phyloP scores from a whole-genome alignment of 2,888 invertebrate species.

The Oasisia sp. region DNA sequence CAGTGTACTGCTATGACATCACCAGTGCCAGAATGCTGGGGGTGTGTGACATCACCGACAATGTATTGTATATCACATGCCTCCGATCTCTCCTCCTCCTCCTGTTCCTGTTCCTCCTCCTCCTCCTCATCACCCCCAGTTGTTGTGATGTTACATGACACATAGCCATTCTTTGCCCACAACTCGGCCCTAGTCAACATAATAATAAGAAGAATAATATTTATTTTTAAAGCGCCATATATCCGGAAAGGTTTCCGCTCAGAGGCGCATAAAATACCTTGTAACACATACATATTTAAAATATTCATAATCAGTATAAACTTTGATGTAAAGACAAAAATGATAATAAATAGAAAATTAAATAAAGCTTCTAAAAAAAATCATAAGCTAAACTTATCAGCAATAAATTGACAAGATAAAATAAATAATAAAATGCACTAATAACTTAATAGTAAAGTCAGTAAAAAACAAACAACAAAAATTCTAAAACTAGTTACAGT shows the following conservation, averaged over 20 bases:
- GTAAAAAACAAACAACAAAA: too few species aligned
- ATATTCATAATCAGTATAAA: too few species aligned
- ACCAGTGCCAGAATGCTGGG: constrained; percentile 45
- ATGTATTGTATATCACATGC: constrained; percentile 56
- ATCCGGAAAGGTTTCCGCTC: too few species aligned
- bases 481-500: too few species aligned
- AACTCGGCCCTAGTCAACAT: constrained; percentile 49
- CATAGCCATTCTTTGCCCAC: constrained; percentile 56
- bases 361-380: neutral
- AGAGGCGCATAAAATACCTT: too few species aligned
- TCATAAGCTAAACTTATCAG: neutral
- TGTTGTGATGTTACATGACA: constrained; percentile 47
- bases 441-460: neutral
- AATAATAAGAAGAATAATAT: neutral
- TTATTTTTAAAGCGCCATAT: neutral
- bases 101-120: constrained; percentile 36
- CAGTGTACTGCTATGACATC: constrained; percentile 64
- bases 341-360: too few species aligned
- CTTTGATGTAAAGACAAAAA: too few species aligned
- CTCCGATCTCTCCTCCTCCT: constrained; percentile 35
- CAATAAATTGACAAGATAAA: too few species aligned
- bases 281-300: too few species aligned
- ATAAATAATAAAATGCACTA: too few species aligned
- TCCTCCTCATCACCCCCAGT: neutral
- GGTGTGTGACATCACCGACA: constrained; percentile 65